Base-by-base conservation (phyloP, 2,113 vertebrate species). In the Macrotus californicus region DNA sequence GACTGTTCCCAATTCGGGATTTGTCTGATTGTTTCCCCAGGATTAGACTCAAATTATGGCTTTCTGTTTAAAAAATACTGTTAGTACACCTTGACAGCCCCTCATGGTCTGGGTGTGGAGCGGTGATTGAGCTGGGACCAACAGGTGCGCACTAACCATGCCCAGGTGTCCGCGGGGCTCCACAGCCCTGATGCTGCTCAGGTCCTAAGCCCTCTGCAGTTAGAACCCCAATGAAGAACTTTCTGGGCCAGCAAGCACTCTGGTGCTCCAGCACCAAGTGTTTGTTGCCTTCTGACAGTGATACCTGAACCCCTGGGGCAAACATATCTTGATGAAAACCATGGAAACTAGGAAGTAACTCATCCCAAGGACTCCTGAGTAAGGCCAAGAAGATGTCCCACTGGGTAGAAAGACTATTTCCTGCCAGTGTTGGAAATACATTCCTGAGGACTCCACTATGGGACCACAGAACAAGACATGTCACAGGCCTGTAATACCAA, bases 251-350 rank as follows among this genome's bases (percentile, higher is more conserved):
- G 77, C 96, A 98, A 97, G 97, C 98, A 96, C 98, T 99, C 86
- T 98, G 98, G 97, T 98, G 97, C 96, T 98, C 98, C 88, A 99
- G 98, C 98, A 99, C 98, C 99, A 99, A 99, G 98, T 99, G 18
- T 99, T 98, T 96, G 92, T 98, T 93, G 99, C 98, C 72, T 99
- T 99, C 97, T 99, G 99, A 99, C 97, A 99, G 96, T 97, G 98
- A 73, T 99, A 99, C 94, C 99, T 99, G 85, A 99, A 99, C 96
- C 98, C 98, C 31, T 99, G 19, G 31, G 70, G 48, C 76, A 89
- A 88, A 69, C 24, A 29, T 61, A 50, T 81, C 48, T 56, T 93
- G 31, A 90, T 26, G 21, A 31, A 88, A 29, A 48, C 76, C 64
- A 87, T 3, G 59, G 36, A 82, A 82, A 82, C 43, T 50, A n/a